Percentiles rank a stretch among this genome's conserved stretches.
These are phyloP conservation scores for Phortica variegata DNA, from an alignment of 1,140 invertebrate genomes.

Conservation along the genomic window DNA sequence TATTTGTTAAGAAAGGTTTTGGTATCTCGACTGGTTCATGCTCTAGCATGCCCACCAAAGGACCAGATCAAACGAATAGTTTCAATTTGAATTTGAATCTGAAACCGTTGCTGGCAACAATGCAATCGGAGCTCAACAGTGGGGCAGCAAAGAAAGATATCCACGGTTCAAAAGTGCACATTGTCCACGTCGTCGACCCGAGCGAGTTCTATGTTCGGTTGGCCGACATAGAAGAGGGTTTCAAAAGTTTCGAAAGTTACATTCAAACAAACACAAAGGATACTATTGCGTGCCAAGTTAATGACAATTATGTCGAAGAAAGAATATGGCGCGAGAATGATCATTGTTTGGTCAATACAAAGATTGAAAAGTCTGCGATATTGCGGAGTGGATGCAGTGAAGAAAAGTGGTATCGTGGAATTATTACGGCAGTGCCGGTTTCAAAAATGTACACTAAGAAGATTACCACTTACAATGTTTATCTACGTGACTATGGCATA, in stretches of 20 bases:
- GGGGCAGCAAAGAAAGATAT: conserved; percentile 7
- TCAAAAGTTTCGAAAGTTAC: conserved; percentile 11
- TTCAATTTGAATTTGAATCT: too few relatives aligned
- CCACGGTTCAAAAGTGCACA: conserved; percentile 5
- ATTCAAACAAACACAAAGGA: conserved; percentile 7
- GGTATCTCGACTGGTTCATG: conserved; percentile 31
- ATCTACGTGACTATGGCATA: conserved; percentile 15
- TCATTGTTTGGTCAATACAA: conserved; percentile 13
- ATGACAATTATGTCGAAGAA: neutral
- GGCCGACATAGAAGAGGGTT: conserved; percentile 4
- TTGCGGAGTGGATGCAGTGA: too few relatives aligned
- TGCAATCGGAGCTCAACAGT: conserved; percentile 21
- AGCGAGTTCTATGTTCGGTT: conserved; percentile 43
- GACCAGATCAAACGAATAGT: neutral
- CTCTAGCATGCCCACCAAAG: conserved; percentile 7
- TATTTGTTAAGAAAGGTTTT: conserved; percentile 27
- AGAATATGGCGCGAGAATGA: neutral
- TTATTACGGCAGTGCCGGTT: conserved; percentile 3
- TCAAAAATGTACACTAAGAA: neutral
- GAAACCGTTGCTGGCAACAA: conserved; percentile 6
- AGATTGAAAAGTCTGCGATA: neutral
- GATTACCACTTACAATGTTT: conserved; percentile 8
- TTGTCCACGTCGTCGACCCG: conserved; percentile 20
- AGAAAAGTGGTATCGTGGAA: conserved; percentile 17
- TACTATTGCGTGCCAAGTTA: too few relatives aligned